A percentile compares a stretch with the other conserved stretches of the same genome.
phyloP scores from a whole-genome alignment of 2,113 vertebrate genomes.

The Saguinus midas region DNA sequence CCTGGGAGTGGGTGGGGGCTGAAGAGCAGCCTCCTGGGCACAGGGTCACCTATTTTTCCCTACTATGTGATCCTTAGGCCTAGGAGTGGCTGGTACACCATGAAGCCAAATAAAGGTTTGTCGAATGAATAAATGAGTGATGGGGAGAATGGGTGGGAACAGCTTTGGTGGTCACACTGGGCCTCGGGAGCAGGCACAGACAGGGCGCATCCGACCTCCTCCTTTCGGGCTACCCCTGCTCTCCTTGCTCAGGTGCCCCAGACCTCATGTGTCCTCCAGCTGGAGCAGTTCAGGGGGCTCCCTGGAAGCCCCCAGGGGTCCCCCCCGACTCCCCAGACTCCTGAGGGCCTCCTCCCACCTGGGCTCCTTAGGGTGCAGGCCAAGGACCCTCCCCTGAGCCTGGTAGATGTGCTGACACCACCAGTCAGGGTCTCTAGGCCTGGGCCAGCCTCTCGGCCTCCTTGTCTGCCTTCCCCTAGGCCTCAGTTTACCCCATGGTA shows the following conservation, averaged over 20 bases:
- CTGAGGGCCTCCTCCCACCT: background rate
- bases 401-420: background rate
- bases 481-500: background rate
- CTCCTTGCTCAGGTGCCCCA: background rate
- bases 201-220: background rate
- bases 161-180: background rate
- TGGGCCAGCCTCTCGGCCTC: background rate
- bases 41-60: background rate
- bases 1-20: background rate
- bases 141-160: fast-evolving
- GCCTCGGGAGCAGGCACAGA: too few species aligned
- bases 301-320: background rate
- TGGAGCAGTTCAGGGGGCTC: background rate
- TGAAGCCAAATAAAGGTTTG: background rate
- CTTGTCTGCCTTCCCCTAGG: background rate
- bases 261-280: too few species aligned
- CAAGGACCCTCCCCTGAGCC: background rate
- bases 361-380: background rate
- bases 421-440: background rate
- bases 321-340: background rate
- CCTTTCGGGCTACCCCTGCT: background rate
- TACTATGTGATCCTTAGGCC: background rate
- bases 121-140: background rate
- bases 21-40: background rate
- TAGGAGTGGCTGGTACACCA: background rate